Conservation (phyloP, 2,888 invertebrate genomes). For the Camptogramma bilineatum region DNA sequence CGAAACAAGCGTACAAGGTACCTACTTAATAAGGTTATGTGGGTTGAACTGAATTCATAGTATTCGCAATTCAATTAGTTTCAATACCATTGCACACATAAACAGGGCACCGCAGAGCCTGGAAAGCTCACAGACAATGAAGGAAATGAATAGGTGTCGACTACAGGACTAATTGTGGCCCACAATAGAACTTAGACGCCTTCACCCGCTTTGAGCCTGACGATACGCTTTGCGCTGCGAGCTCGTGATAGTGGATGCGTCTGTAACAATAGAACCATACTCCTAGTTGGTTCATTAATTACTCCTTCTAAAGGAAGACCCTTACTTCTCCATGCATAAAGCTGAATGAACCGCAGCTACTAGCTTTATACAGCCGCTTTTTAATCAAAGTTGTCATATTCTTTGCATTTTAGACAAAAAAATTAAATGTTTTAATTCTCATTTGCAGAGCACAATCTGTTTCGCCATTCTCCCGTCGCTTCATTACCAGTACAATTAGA, state of each 20-base stretch:
- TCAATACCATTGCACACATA: conserved; percentile 25
- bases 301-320: conserved; percentile 2
- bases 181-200: conserved; percentile 56
- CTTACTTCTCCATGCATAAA: not conserved
- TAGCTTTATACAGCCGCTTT: not conserved
- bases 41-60: not conserved
- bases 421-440: conserved; percentile 20
- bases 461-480: conserved; percentile 40
- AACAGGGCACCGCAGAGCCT: conserved; percentile 17
- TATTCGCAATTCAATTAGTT: conserved; percentile 15
- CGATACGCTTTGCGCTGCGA: conserved; percentile 13
- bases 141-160: conserved; percentile 77
- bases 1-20: no score
- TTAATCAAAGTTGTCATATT: not conserved
- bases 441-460: conserved; percentile 31
- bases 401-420: not conserved
- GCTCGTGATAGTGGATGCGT: conserved; percentile 23
- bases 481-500: conserved; percentile 63
- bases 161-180: conserved; percentile 73
- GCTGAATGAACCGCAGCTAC: not conserved
- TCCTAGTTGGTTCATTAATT: conserved; percentile 20
- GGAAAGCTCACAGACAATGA: conserved; percentile 65
- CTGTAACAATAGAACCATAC: conserved; percentile 23
- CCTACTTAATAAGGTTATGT: not conserved
- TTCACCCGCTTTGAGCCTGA: conserved; percentile 19